phyloP scores from a whole-genome alignment of 2,888 invertebrate species.

The Meandrusa payeni region DNA sequence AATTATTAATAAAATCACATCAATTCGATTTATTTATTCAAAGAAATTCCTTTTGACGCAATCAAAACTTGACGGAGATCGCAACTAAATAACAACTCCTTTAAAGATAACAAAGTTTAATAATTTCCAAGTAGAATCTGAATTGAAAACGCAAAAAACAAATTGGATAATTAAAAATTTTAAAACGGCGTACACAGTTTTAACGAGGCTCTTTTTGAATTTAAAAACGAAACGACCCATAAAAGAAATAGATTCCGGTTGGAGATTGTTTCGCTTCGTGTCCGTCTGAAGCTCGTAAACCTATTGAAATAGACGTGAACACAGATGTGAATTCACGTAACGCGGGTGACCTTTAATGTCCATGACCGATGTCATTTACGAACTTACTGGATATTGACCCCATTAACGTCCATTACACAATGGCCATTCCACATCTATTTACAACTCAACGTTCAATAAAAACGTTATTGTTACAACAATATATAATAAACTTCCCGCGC shows the following conservation, averaged over 20 bases:
- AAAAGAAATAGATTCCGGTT: background rate
- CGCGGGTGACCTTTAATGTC: slow-evolving; percentile 18
- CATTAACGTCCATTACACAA: slow-evolving; percentile 18
- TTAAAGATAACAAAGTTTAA: too few species aligned
- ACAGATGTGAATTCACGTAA: slow-evolving; percentile 13
- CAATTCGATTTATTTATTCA: too few species aligned
- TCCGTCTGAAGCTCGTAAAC: slow-evolving; percentile 12
- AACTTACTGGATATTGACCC: slow-evolving; percentile 21
- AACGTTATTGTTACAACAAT: background rate
- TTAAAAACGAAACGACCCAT: slow-evolving; percentile 21
- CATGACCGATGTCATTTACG: slow-evolving; percentile 25
- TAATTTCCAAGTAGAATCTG: too few species aligned
- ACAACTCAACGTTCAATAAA: slow-evolving; percentile 1
- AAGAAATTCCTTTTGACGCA: too few species aligned
- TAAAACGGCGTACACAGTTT: slow-evolving; percentile 21
- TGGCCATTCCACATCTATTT: slow-evolving; percentile 7
- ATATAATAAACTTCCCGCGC: background rate
- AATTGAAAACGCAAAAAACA: too few species aligned
- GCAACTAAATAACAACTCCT: too few species aligned
- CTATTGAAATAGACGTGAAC: slow-evolving; percentile 1
- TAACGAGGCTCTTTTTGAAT: slow-evolving; percentile 24
- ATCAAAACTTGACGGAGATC: too few species aligned
- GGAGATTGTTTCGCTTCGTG: slow-evolving; percentile 1
- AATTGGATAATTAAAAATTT: slow-evolving; percentile 23
- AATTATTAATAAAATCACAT: too few species aligned